Evolutionary conservation across 2,113 vertebrate genomes (phyloP), one percentile per base, ranked within the genome.

Genomic region (Ibidorhyncha struthersii): DNA sequence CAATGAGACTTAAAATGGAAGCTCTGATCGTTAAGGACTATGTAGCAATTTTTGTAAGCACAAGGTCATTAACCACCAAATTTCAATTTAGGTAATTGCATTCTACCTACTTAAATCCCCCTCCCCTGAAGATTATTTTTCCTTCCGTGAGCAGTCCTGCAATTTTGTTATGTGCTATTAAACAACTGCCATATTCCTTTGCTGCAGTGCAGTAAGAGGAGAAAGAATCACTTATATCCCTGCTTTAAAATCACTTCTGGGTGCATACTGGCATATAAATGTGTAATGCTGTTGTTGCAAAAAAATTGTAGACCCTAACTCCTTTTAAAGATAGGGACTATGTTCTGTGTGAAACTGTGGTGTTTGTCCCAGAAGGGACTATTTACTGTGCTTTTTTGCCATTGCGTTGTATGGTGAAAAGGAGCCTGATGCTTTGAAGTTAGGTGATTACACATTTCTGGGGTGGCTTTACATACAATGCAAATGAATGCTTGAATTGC

Each of bases 71-170:
- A 96, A 91, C 58, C 63, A 89, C 91, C 47, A 77, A 80, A 88
- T 90, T 96, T 93, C 89, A 93, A 88, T 97, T 91, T 96, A 82
- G 89, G 50, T 94, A 95, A 96, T 96, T 96, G 78, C 87, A 78
- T 96, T 96, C 82, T 85, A 82, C 70, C 87, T 97, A 91, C 73
- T 96, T 93, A 96, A 94, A 90, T 80, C 34, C 52, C 71, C 71
- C 50, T 93, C 71, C 55, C 43, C 21, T 63, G 49, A 94, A 96
- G 79, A 86, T 96, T 95, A 88, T 96, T 90, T 93, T 91, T 91
- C n/a, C 45, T 94, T 85, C 71, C 61, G 38, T 80, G 78, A 97
- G 45, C 38, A 70, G 58, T 88, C 94, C 82, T 92, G 79, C 71
- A 70, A 70, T 95, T 92, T 83, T 95, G 38, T 89, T 73, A 80